Percentiles rank a stretch among this genome's conserved stretches.
Evolutionary conservation across 2,113 vertebrate species (phyloP).

Genomic region (Podarcis raffonei): DNA sequence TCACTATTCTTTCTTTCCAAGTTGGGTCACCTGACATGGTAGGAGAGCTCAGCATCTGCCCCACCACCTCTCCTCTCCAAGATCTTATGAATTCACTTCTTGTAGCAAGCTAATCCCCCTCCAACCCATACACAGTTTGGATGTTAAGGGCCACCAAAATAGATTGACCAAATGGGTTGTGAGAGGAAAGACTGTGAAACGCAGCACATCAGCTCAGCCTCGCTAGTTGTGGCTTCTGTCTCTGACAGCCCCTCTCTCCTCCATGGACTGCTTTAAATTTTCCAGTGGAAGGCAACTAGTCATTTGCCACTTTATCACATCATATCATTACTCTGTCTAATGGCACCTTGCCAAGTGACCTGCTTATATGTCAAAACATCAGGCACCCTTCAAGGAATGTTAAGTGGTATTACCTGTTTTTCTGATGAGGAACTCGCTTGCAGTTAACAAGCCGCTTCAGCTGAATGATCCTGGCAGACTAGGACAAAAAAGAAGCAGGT

Average conservation of each 20-base stretch:
- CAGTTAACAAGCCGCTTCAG: not conserved
- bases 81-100: not conserved
- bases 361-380: slow-evolving; percentile 17
- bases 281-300: not conserved
- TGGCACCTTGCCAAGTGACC: not conserved
- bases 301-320: slow-evolving; percentile 11
- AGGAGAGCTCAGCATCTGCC: too few relatives aligned
- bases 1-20: too few relatives aligned
- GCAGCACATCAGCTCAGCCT: not conserved
- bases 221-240: not conserved
- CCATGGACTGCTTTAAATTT: not conserved
- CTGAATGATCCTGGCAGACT: not conserved
- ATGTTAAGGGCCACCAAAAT: not conserved
- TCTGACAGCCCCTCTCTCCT: not conserved
- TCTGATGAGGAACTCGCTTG: not conserved
- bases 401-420: not conserved
- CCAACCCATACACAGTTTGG: not conserved
- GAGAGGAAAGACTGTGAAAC: not conserved
- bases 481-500: not conserved
- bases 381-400: slow-evolving; percentile 26
- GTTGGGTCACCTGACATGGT: too few relatives aligned
- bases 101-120: too few relatives aligned
- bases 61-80: too few relatives aligned
- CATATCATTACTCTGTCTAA: not conserved
- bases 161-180: not conserved